Evolutionary conservation across 1,140 invertebrate species (phyloP), one percentile per base, ranked within the genome.

Genomic region (Cataglyphis hispanica): DNA sequence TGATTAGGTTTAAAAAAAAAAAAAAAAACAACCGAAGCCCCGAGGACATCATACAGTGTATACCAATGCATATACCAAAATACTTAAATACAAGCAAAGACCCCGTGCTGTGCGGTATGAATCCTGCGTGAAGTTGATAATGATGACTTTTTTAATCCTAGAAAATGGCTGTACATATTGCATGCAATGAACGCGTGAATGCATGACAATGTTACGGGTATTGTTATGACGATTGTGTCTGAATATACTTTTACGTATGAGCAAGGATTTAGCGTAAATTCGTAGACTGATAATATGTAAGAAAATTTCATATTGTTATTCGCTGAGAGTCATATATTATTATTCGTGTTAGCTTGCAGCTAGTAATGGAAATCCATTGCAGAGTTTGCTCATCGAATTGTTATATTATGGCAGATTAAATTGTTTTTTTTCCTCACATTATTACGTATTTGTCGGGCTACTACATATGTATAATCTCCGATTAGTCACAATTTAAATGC

Each of bases 241-340:
- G 67, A 86, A 75, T 74, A 74, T 90, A 88, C 75, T 72, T 88
- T 85, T 90, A 89, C 58, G 19, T 92, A 91, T 50, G 46, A 93
- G 87, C 85, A 86, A 86, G 67, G 46, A 88, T 91, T 92, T 94
- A 94, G 93, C 93, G 93, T 94, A 93, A 92, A 90, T 89, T 93
- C 86, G 93, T 94, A 94, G 93, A 94, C 93, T 94, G 93, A 94
- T 93, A 94, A 90, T 92, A 91, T 90, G 91, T 94, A 94, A 94
- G 93, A 93, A 93, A 91, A 91, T 93, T 91, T 93, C 92, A 91
- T 88, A 91, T 88, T 88, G 91, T 92, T 90, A 85, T 83, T 86
- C 53, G 89, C 64, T 63, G 83, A 87, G 67, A 50, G 46, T 50
- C 46, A 50, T 19, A n/a, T n/a, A n/a, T n/a, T n/a, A 50, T 50